Evolutionary conservation across 2,113 vertebrate genomes (phyloP), one percentile per base, ranked within the genome.

Genomic region (Nibea albiflora): DNA sequence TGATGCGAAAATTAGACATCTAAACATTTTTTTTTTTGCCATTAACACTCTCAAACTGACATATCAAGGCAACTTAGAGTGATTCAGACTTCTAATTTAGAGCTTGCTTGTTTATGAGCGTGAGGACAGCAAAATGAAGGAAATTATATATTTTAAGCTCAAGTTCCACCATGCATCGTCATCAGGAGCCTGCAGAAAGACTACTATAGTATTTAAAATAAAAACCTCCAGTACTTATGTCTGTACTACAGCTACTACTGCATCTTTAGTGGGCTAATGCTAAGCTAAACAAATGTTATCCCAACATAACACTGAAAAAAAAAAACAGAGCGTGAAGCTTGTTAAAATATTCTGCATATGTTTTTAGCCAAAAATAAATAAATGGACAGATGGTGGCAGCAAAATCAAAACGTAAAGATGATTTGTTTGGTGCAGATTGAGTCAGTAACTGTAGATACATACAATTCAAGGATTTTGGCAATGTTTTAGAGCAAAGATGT

Each of bases 1-100:
- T 56, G 16, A 65, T 39, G 8, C 65, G 69, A 63, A 85, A 68
- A 76, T 49, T 14, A 4, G 28, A 58, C 57, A 64, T 76, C 69
- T 65, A 57, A 60, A 58, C 6, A 24, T 26, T 67, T 35, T 8
- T 67, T 39, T 9, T 8, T 54, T 39, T 11, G 11, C 57, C 19
- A 39, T 72, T 15, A 65, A 52, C 4, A 42, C 4, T 64, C 50
- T 79, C 60, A 61, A 49, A 61, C 19, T 71, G 69, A 67, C 22
- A 9, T 2, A 49, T 67, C 12, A n/a, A 66, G 67, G 49, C 22
- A 31, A 72, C 4, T 44, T 28, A n/a, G 14, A 66, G n/a, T 24
- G 47, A 79, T 39, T 61, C 42, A 71, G 42, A 63, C 35, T 71
- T 67, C 39, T 63, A 4, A 57, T 20, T 77, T 50, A 3, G 22